Percentiles rank a stretch among this genome's conserved stretches.
phyloP scores from a whole-genome alignment of 2,888 invertebrate species.

The Eilema caniola region DNA sequence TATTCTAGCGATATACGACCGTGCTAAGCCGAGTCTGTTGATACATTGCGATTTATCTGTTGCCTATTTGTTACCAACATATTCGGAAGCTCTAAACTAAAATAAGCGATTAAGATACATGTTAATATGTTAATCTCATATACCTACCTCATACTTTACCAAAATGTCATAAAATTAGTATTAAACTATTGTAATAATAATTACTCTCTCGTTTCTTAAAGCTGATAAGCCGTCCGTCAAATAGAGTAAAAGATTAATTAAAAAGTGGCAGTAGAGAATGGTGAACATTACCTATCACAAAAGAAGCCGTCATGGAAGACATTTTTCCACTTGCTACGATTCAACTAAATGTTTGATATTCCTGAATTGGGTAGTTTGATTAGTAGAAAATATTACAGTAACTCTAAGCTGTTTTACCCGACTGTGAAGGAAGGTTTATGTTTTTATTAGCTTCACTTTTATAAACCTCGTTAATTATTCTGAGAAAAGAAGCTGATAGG shows the following conservation, averaged over 20 bases:
- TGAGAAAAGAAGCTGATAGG: background rate
- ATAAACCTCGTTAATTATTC: background rate
- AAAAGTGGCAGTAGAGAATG: background rate
- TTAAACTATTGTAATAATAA: background rate
- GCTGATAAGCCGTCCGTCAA: conserved; percentile 5
- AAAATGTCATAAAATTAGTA: background rate
- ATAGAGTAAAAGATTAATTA: background rate
- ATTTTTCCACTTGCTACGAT: background rate
- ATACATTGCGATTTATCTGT: background rate
- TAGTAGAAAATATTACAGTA: background rate
- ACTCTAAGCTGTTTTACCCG: background rate
- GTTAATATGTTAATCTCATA: background rate
- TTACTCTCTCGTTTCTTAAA: background rate
- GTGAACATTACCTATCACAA: background rate
- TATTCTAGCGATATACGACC: background rate
- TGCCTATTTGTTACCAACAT: background rate
- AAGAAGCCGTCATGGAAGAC: background rate
- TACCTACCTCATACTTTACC: background rate
- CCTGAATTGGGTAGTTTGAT: background rate
- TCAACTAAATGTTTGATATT: background rate
- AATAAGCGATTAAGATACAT: no score
- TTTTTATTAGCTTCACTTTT: background rate
- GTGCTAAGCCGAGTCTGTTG: background rate
- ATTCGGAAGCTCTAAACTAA: background rate
- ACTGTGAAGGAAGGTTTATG: no score